Evolutionary conservation across 2,797 vertebrate species (phyloP).

Genomic region (Chaenodraco wilsoni): DNA sequence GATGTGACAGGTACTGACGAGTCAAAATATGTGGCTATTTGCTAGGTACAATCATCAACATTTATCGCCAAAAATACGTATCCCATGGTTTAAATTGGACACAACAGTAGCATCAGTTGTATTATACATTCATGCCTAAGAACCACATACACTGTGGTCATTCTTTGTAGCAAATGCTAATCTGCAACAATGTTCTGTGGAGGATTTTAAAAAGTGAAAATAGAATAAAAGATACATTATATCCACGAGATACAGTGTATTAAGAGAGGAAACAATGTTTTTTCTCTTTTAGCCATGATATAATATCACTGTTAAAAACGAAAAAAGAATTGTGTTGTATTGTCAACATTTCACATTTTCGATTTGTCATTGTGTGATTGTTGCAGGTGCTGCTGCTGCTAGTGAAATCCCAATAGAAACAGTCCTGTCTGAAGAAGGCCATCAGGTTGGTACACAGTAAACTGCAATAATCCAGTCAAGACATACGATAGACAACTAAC

Average conservation of each 20-base stretch:
- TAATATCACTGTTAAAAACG: too few species aligned
- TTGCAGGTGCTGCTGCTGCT: constrained; percentile 69
- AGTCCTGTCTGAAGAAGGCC: constrained; percentile 82
- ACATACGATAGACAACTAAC: background rate
- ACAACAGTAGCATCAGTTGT: too few species aligned
- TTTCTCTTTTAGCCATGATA: too few species aligned
- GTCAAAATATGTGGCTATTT: background rate
- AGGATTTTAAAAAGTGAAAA: too few species aligned
- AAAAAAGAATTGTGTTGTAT: too few species aligned
- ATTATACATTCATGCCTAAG: too few species aligned
- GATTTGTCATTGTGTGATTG: constrained; percentile 19
- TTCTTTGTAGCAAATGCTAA: too few species aligned
- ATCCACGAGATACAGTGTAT: too few species aligned
- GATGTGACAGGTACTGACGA: constrained; percentile 80
- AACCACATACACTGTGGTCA: too few species aligned
- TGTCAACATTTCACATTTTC: background rate
- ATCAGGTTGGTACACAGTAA: constrained; percentile 75
- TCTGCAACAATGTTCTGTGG: too few species aligned
- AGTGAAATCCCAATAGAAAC: constrained; percentile 74
- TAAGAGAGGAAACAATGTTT: too few species aligned
- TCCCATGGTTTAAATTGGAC: constrained; percentile 5
- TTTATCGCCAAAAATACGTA: background rate
- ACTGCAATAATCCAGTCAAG: background rate
- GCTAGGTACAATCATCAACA: background rate
- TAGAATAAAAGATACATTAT: too few species aligned